Conservation (phyloP, 2,888 invertebrate species). For the Heliothis peltigera region DNA sequence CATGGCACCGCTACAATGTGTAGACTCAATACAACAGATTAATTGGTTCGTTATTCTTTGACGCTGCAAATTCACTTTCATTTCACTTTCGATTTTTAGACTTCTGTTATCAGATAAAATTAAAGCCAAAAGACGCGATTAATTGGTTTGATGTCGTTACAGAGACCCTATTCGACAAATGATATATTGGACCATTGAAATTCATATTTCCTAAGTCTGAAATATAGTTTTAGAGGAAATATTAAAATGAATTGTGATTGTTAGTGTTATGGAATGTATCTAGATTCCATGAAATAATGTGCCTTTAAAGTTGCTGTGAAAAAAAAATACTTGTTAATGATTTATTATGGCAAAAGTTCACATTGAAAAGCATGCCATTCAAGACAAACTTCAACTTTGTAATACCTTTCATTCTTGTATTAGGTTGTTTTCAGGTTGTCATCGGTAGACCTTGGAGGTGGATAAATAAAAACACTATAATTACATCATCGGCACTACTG, state of each 20-base stretch:
- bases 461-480: conserved; percentile 67
- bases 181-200: conserved; percentile 11
- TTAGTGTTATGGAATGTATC: conserved; percentile 29
- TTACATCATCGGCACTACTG: conserved; percentile 56
- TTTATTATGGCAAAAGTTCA: conserved; percentile 35
- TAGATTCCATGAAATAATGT: conserved; percentile 21
- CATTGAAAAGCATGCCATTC: conserved; percentile 56
- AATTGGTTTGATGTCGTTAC: conserved; percentile 59
- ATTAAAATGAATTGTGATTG: conserved; percentile 28
- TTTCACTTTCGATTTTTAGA: conserved; percentile 65
- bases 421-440: conserved; percentile 67
- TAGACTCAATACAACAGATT: conserved; percentile 62
- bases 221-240: conserved; percentile 3
- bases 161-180: conserved; percentile 8
- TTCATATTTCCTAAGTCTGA: too few relatives aligned
- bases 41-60: conserved; percentile 67
- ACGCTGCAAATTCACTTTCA: conserved; percentile 71
- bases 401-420: conserved; percentile 83
- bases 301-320: conserved; percentile 19
- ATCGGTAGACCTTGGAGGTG: conserved; percentile 66
- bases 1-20: conserved; percentile 41
- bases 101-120: conserved; percentile 63
- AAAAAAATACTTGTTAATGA: conserved; percentile 40
- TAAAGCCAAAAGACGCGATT: conserved; percentile 60
- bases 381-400: conserved; percentile 56